Evolutionary conservation across 23 tunicate species (phyloP).

Genomic region (Ciona savignyi): DNA sequence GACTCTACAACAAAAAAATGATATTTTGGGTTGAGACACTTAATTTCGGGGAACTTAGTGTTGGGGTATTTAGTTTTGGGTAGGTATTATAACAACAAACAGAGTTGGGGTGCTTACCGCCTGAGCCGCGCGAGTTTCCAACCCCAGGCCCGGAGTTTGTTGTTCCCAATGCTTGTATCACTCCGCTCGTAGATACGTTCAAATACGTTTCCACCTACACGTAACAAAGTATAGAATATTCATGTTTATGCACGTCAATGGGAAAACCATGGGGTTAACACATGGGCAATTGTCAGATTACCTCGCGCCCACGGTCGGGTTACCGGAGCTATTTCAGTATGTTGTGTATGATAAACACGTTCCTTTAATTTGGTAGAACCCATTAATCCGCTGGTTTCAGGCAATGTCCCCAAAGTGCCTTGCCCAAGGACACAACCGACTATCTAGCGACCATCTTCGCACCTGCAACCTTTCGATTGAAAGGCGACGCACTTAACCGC

Average conservation of each 20-base stretch:
- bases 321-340: background rate
- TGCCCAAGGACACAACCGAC: too few relatives aligned
- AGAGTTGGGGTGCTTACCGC: too few relatives aligned
- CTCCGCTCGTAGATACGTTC: constrained; percentile 6
- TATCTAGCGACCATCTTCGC: too few relatives aligned
- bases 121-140: constrained; percentile 11
- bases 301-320: background rate
- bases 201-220: constrained; percentile 7
- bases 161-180: constrained; percentile 2
- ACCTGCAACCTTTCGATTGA: too few relatives aligned
- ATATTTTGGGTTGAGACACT: too few relatives aligned
- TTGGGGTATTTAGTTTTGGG: background rate
- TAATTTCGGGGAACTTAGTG: too few relatives aligned
- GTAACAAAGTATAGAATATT: background rate
- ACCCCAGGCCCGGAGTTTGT: constrained; percentile 5
- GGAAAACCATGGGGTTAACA: background rate
- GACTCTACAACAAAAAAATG: too few relatives aligned
- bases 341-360: background rate
- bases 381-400: too few relatives aligned
- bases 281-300: background rate
- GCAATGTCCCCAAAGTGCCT: too few relatives aligned
- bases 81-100: background rate
- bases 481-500: too few relatives aligned
- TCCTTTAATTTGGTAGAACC: too few relatives aligned
- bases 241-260: background rate